Conservation (phyloP, 2,113 vertebrate genomes). For the Chionomys nivalis region DNA sequence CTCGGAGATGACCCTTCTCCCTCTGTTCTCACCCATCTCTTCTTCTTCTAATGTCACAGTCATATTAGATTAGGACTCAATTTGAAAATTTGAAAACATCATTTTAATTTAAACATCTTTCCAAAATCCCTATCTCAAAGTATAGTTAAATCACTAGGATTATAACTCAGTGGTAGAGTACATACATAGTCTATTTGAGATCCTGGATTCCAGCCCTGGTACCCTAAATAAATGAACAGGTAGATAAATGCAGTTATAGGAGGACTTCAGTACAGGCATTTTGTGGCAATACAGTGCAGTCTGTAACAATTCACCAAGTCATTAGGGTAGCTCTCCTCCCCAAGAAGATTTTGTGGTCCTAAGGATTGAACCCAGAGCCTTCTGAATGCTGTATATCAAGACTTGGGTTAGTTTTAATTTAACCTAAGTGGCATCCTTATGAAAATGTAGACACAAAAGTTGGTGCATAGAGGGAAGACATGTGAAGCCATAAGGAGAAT, state of each 20-base stretch:
- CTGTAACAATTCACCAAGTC: background rate
- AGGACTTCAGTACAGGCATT: background rate
- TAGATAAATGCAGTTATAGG: background rate
- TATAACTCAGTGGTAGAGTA: background rate
- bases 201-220: background rate
- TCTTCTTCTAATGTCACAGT: background rate
- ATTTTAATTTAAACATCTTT: background rate
- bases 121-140: background rate
- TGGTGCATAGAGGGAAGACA: background rate
- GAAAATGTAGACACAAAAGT: background rate
- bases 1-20: background rate
- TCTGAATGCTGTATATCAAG: too few relatives aligned
- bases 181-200: background rate
- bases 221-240: background rate
- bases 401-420: background rate
- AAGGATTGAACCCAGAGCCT: background rate
- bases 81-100: background rate
- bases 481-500: background rate
- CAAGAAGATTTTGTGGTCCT: background rate
- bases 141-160: background rate
- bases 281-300: background rate
- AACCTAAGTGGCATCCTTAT: background rate
- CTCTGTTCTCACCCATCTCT: background rate
- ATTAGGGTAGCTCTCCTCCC: background rate
- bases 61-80: background rate